Evolutionary conservation across 2,113 vertebrate genomes (phyloP).

Genomic region (Notothenia rossii): DNA sequence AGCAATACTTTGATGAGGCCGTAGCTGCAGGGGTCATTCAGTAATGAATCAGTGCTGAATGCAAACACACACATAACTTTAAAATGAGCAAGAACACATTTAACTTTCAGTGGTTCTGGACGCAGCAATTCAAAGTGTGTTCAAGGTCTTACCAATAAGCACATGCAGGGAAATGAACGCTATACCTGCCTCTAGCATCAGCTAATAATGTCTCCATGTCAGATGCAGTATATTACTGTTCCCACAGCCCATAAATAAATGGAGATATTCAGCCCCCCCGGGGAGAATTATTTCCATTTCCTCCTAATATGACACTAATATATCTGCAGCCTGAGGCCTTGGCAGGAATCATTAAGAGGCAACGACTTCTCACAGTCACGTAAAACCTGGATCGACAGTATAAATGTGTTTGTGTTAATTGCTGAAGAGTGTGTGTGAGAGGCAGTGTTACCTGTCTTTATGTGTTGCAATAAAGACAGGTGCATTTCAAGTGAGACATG

Average conservation of each 20-base stretch:
- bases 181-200: slow-evolving; percentile 8
- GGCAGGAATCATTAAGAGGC: slow-evolving; percentile 47
- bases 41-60: slow-evolving; percentile 2
- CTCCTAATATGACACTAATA: slow-evolving; percentile 67
- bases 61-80: slow-evolving; percentile 4
- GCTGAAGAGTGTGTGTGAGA: not conserved
- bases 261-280: slow-evolving; percentile 25
- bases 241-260: slow-evolving; percentile 47
- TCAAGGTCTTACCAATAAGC: not conserved
- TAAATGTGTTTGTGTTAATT: not conserved
- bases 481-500: slow-evolving; percentile 2
- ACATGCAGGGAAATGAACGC: not conserved
- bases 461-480: not conserved
- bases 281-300: slow-evolving; percentile 55
- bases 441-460: not conserved
- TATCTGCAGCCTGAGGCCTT: slow-evolving; percentile 54
- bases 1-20: not conserved
- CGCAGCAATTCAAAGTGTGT: not conserved
- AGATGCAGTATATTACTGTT: slow-evolving; percentile 24
- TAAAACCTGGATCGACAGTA: not conserved
- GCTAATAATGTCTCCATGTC: slow-evolving; percentile 25
- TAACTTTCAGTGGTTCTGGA: too few relatives aligned
- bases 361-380: slow-evolving; percentile 21
- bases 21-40: not conserved
- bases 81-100: too few relatives aligned